phyloP scores from a whole-genome alignment of 2,888 invertebrate species.

The Drosophila mettleri region DNA sequence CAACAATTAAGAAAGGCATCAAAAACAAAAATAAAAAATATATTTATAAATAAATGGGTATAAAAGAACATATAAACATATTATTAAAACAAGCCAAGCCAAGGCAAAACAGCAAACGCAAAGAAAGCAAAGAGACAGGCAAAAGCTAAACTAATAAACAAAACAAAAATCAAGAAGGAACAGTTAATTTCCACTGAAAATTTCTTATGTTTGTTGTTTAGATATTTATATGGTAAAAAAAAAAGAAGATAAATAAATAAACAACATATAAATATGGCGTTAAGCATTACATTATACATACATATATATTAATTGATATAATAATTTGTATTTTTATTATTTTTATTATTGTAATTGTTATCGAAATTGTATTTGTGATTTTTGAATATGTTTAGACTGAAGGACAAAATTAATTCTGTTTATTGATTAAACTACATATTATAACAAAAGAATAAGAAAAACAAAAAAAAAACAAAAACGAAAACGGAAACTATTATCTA shows the following conservation, averaged over 20 bases:
- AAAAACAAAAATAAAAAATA: constrained; percentile 9
- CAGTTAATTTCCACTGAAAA: constrained; percentile 41
- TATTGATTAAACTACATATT: constrained; percentile 56
- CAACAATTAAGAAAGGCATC: constrained; percentile 18
- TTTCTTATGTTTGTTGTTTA: constrained; percentile 57
- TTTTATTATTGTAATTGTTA: constrained; percentile 80
- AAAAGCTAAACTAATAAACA: not conserved
- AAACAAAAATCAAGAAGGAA: constrained; percentile 19
- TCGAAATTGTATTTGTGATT: constrained; percentile 81
- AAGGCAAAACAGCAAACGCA: constrained; percentile 44
- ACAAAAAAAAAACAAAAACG: not conserved
- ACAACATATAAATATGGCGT: constrained; percentile 44
- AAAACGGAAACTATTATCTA: constrained; percentile 52
- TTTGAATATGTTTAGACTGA: constrained; percentile 80
- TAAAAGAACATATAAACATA: constrained; percentile 19
- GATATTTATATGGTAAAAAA: constrained; percentile 42
- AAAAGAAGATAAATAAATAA: constrained; percentile 14
- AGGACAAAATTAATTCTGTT: constrained; percentile 77
- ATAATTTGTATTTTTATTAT: constrained; percentile 72
- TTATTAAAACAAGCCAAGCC: constrained; percentile 46
- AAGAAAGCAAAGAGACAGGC: constrained; percentile 54
- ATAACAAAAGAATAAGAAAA: not conserved
- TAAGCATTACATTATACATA: constrained; percentile 40
- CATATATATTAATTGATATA: constrained; percentile 57
- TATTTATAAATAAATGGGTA: constrained; percentile 35